Base-by-base conservation (phyloP, 2,113 vertebrate genomes). In the Pachycephala philippinensis region DNA sequence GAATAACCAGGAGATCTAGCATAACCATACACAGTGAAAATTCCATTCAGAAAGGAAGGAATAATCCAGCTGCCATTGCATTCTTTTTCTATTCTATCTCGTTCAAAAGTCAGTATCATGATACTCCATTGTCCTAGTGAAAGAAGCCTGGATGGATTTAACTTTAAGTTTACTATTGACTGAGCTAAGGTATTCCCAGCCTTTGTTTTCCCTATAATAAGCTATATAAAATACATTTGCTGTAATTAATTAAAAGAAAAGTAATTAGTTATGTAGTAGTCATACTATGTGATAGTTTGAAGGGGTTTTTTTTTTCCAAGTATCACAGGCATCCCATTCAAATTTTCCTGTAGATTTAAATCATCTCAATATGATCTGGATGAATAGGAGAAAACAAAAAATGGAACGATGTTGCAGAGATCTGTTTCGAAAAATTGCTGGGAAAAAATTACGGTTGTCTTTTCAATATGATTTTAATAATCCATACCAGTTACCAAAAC, bases 321-420 rank as follows among this genome's bases (percentile, higher is more conserved):
- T 65, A 75, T 84, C 49, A n/a, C n/a, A n/a, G n/a, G n/a, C n/a
- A 68, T 52, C 75, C 33, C 49, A 60, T 90, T 93, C 64, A 61
- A 86, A 30, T 75, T 92, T 61, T 77, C 44, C 68, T 88, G 59
- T 80, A 84, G 39, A 79, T 80, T 72, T 80, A 95, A 93, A 82
- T 93, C 56, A 77, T 45, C 80, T 80, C 82, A 84, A 50, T 50
- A 63, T 85, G 86, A 90, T 59, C 52, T 47, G 14, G 18, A 79
- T 82, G 77, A 90, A 90, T 71, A 89, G 76, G 12, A 89, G 33
- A 53, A 90, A 89, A 77, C 52, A 82, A 61, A 79, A 60, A 82
- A 63, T 69, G 50, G 9, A 87, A 56, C 35, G 1, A 79, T 39
- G 13, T 61, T 74, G 65, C 61, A 86, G 74, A 44, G 75, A 93